phyloP scores from a whole-genome alignment of 2,888 invertebrate species.

The Erannis defoliaria region DNA sequence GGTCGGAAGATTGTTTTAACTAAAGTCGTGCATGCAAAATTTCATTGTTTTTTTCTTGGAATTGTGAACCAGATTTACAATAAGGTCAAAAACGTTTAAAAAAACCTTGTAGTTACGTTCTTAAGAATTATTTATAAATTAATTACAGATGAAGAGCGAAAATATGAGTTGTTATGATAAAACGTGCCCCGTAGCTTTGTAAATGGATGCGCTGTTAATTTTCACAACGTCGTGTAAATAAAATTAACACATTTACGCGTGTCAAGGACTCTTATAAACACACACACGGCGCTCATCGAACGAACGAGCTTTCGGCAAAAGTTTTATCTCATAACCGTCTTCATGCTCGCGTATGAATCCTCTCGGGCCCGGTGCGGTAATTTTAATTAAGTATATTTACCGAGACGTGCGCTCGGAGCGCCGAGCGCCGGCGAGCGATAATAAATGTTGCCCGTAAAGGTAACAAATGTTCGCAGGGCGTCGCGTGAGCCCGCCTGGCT shows the following conservation, averaged over 20 bases:
- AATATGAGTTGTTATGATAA: slow-evolving; percentile 7
- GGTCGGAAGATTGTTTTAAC: slow-evolving; percentile 9
- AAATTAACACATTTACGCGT: slow-evolving; percentile 17
- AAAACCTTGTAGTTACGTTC: not conserved
- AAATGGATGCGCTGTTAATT: slow-evolving; percentile 21
- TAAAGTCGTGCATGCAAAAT: too few species aligned
- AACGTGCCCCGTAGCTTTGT: slow-evolving; percentile 9
- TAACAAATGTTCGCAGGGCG: slow-evolving; percentile 71
- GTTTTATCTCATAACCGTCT: slow-evolving; percentile 68
- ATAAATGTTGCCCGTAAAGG: slow-evolving; percentile 78
- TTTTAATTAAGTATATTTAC: slow-evolving; percentile 84
- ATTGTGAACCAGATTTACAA: too few species aligned
- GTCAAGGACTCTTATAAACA: slow-evolving; percentile 22
- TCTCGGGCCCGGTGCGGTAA: slow-evolving; percentile 72
- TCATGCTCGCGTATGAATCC: slow-evolving; percentile 64
- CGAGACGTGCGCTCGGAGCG: slow-evolving; percentile 61
- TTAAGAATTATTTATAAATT: not conserved
- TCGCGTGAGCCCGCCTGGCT: slow-evolving; percentile 41
- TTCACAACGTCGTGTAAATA: slow-evolving; percentile 15
- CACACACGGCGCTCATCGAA: slow-evolving; percentile 43
- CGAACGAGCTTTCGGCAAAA: slow-evolving; percentile 55
- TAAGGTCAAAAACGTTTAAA: not conserved
- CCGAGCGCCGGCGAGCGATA: slow-evolving; percentile 61
- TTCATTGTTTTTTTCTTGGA: too few species aligned
- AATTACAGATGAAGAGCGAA: slow-evolving; percentile 1